Evolutionary conservation across 2,797 vertebrate species (phyloP).

Genomic region (Melanotaenia parkinsoni): DNA sequence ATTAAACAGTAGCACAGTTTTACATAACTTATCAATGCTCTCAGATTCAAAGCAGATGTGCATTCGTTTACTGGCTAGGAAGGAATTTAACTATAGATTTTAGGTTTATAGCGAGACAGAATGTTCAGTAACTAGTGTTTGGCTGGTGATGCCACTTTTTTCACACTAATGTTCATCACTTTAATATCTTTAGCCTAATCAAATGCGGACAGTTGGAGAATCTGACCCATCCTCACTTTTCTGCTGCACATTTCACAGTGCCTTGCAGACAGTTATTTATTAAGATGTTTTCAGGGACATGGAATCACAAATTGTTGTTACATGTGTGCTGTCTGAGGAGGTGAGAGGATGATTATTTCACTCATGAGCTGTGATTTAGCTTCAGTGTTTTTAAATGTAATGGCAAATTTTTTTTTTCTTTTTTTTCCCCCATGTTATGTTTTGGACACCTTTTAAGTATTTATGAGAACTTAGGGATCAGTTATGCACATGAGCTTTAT

Average conservation of each 20-base stretch:
- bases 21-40: slow-evolving; percentile 31
- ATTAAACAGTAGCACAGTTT: slow-evolving; percentile 64
- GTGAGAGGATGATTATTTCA: slow-evolving; percentile 35
- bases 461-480: slow-evolving; percentile 58
- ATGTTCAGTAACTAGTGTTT: slow-evolving; percentile 11
- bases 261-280: slow-evolving; percentile 83
- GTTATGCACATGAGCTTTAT: slow-evolving; percentile 55
- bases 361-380: slow-evolving; percentile 68
- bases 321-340: slow-evolving; percentile 53
- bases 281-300: slow-evolving; percentile 80
- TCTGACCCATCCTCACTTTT: slow-evolving; percentile 21
- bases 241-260: slow-evolving; percentile 78
- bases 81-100: slow-evolving; percentile 29
- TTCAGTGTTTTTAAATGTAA: slow-evolving; percentile 58
- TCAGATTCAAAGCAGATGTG: slow-evolving; percentile 35
- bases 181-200: slow-evolving; percentile 18
- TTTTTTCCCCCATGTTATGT: slow-evolving; percentile 5
- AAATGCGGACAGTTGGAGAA: slow-evolving; percentile 21
- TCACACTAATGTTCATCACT: slow-evolving; percentile 26
- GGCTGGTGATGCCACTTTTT: slow-evolving; percentile 18
- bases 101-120: slow-evolving; percentile 7
- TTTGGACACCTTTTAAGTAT: slow-evolving; percentile 60
- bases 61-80: slow-evolving; percentile 33
- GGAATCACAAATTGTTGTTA: slow-evolving; percentile 68
- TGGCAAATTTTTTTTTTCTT: slow-evolving; percentile 13